phyloP scores from a whole-genome alignment of 2,113 vertebrate species.

The Chitala chitala region DNA sequence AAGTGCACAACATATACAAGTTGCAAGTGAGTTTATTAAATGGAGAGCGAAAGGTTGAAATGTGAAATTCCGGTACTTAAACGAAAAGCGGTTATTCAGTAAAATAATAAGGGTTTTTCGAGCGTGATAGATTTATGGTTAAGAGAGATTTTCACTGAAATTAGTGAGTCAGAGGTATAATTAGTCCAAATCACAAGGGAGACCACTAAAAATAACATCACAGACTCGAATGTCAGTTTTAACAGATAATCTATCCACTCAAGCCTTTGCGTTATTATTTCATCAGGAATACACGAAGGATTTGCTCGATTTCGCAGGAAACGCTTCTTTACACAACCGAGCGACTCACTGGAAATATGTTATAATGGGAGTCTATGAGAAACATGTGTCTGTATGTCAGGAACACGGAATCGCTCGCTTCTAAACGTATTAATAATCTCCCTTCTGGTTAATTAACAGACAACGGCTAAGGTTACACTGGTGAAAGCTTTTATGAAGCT shows the following conservation, averaged over 20 bases:
- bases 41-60: no score
- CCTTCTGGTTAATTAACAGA: slow-evolving; percentile 17
- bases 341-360: not conserved
- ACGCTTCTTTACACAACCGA: not conserved
- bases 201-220: slow-evolving; percentile 47
- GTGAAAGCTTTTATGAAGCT: slow-evolving; percentile 28
- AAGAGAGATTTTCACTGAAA: slow-evolving; percentile 69
- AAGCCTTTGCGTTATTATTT: slow-evolving; percentile 24
- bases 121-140: slow-evolving; percentile 71
- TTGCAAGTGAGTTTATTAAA: slow-evolving; percentile 23
- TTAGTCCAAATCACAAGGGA: slow-evolving; percentile 66
- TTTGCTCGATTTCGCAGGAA: slow-evolving; percentile 6
- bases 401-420: not conserved
- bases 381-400: slow-evolving; percentile 4
- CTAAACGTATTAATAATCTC: not conserved
- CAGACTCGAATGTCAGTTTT: slow-evolving; percentile 40
- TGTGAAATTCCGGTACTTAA: no score
- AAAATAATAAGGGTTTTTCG: slow-evolving; percentile 66
- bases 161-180: slow-evolving; percentile 73
- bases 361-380: not conserved
- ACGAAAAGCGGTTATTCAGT: slow-evolving; percentile 56
- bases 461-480: slow-evolving; percentile 13
- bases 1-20: slow-evolving; percentile 28
- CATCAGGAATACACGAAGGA: not conserved
- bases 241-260: slow-evolving; percentile 34